Conservation (phyloP, 2,113 vertebrate genomes). For the Neodontobutis hainanensis region DNA sequence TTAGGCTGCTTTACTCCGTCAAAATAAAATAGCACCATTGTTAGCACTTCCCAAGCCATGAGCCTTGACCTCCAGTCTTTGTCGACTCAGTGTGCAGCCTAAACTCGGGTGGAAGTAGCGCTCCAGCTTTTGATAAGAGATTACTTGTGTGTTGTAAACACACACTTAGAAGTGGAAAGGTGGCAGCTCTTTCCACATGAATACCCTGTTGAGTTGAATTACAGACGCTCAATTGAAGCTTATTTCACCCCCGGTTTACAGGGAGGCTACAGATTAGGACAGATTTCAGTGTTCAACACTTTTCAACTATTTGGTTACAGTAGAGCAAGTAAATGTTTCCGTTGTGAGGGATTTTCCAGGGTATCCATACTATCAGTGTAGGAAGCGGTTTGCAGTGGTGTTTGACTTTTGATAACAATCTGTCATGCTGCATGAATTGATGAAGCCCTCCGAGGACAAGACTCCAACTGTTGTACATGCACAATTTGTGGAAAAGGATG, state of each 20-base stretch:
- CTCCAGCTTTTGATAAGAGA: conserved; percentile 57
- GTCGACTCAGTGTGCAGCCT: conserved; percentile 28
- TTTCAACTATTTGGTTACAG: conserved; percentile 6
- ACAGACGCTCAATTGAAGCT: conserved; percentile 69
- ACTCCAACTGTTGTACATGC: conserved; percentile 35
- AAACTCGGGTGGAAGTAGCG: conserved; percentile 46
- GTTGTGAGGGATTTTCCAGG: conserved; percentile 37
- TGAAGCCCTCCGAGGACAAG: conserved; percentile 28
- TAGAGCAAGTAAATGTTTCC: conserved; percentile 19
- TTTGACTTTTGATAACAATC: conserved; percentile 54
- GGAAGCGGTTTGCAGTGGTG: conserved; percentile 38
- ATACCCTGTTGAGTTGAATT: conserved; percentile 63
- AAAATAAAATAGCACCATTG: conserved; percentile 68
- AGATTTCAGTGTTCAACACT: conserved; percentile 47
- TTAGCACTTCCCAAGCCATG: conserved; percentile 68
- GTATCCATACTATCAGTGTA: conserved; percentile 27
- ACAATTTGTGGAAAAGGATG: conserved; percentile 78
- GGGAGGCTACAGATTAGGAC: conserved; percentile 36
- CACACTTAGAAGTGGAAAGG: conserved; percentile 65
- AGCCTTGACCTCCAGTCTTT: conserved; percentile 54
- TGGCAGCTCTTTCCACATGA: conserved; percentile 64
- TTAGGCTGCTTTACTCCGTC: conserved; percentile 29
- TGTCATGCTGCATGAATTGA: conserved; percentile 35
- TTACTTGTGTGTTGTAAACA: conserved; percentile 74
- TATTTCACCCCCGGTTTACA: conserved; percentile 45